Conservation (phyloP, 2,797 vertebrate species). For the Brachyrhaphis roseni region DNA sequence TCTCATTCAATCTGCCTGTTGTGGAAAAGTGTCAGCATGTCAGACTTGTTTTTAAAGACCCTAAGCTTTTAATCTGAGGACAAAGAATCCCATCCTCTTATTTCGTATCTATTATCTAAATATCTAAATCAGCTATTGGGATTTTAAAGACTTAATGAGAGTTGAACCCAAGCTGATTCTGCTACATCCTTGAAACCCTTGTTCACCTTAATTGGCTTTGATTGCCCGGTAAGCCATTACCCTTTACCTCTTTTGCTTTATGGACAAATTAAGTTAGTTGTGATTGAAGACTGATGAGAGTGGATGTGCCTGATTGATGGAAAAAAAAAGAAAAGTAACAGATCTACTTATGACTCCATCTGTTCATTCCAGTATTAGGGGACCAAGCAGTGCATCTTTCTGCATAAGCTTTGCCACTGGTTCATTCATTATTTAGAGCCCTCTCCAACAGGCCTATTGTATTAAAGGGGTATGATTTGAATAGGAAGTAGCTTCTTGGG, state of each 20-base stretch:
- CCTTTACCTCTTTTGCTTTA: constrained; percentile 55
- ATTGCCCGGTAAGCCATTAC: constrained; percentile 50
- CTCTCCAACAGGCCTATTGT: constrained; percentile 71
- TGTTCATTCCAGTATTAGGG: constrained; percentile 65
- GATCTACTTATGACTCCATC: constrained; percentile 62
- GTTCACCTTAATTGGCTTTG: constrained; percentile 63
- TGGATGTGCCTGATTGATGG: constrained; percentile 31
- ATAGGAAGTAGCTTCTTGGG: constrained; percentile 76
- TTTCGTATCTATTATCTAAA: constrained; percentile 56
- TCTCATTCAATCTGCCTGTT: constrained; percentile 42
- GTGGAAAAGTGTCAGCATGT: constrained; percentile 53
- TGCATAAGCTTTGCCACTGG: constrained; percentile 73
- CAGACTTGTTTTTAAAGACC: constrained; percentile 46
- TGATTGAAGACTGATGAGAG: constrained; percentile 47
- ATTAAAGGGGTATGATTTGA: constrained; percentile 79
- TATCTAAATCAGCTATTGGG: constrained; percentile 61
- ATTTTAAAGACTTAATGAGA: constrained; percentile 66
- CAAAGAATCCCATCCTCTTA: constrained; percentile 40
- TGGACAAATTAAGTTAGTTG: constrained; percentile 55
- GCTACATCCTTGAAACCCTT: constrained; percentile 38
- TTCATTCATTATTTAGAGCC: constrained; percentile 80
- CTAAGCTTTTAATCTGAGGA: constrained; percentile 67
- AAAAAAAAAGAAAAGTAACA: constrained; percentile 60
- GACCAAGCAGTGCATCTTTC: constrained; percentile 71
- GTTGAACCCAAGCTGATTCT: constrained; percentile 64